phyloP scores from a whole-genome alignment of 2,113 vertebrate species.

The Haliaeetus leucogaster region DNA sequence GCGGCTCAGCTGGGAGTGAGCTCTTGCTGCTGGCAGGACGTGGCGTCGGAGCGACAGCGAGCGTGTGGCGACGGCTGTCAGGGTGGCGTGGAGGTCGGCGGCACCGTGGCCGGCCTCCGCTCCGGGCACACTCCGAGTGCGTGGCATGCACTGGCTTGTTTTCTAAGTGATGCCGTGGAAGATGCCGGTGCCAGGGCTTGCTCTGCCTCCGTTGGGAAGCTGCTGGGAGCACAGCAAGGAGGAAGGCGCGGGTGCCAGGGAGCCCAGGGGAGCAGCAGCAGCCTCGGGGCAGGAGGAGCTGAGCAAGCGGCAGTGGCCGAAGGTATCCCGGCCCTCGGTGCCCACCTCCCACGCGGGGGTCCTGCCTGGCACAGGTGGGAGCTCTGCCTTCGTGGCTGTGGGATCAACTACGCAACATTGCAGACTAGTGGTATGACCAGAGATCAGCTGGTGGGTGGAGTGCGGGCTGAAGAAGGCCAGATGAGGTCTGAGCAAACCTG shows the following conservation, averaged over 20 bases:
- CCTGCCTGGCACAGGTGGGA: neutral
- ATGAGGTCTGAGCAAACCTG: neutral
- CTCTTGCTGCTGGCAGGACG: neutral
- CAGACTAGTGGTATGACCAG: neutral
- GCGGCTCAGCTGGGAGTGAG: neutral
- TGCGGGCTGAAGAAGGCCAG: neutral
- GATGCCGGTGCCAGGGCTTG: neutral
- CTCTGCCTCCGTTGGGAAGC: neutral
- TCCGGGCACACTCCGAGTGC: accelerated
- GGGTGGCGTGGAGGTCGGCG: neutral
- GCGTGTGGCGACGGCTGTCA: neutral
- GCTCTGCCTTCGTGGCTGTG: accelerated
- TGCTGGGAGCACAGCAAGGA: neutral
- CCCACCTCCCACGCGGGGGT: neutral
- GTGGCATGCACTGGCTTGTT: accelerated
- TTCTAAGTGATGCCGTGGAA: neutral
- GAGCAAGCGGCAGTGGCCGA: neutral
- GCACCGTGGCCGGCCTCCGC: neutral
- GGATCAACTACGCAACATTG: neutral
- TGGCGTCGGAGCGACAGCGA: accelerated
- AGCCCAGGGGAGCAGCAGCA: neutral
- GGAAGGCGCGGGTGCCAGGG: neutral
- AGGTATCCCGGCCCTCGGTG: accelerated
- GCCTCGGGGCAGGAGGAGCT: neutral
- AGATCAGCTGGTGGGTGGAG: neutral